Conservation (phyloP, 2,113 vertebrate genomes). For the Lanius collurio region DNA sequence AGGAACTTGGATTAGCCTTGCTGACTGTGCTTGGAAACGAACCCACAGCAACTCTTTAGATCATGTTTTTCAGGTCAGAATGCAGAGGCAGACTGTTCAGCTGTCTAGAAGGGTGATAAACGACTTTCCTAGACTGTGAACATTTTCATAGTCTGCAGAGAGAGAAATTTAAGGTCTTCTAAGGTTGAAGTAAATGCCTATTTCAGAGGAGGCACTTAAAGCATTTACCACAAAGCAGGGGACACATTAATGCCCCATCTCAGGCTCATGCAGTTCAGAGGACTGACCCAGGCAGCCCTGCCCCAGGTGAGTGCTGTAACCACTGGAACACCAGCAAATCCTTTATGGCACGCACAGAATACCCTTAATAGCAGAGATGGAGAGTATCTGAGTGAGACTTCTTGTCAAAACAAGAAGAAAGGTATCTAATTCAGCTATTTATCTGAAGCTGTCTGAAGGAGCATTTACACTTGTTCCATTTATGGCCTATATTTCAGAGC, state of each 20-base stretch:
- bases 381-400: background rate
- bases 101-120: background rate
- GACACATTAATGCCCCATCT: background rate
- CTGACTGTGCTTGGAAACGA: background rate
- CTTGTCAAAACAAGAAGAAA: slow-evolving; percentile 1
- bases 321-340: background rate
- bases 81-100: background rate
- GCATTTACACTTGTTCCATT: background rate
- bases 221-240: background rate
- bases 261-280: background rate
- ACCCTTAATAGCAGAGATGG: background rate
- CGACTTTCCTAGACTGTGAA: background rate
- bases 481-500: background rate
- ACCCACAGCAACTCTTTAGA: background rate
- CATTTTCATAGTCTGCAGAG: background rate
- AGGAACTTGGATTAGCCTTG: background rate
- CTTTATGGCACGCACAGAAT: background rate
- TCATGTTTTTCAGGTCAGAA: background rate
- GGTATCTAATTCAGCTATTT: background rate
- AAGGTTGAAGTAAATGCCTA: background rate
- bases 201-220: background rate
- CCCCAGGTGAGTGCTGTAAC: background rate
- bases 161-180: background rate
- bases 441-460: background rate
- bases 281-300: background rate